These are phyloP conservation scores for Phragmatobia fuliginosa DNA, from an alignment of 2,888 invertebrate genomes.

Conservation along the genomic window DNA sequence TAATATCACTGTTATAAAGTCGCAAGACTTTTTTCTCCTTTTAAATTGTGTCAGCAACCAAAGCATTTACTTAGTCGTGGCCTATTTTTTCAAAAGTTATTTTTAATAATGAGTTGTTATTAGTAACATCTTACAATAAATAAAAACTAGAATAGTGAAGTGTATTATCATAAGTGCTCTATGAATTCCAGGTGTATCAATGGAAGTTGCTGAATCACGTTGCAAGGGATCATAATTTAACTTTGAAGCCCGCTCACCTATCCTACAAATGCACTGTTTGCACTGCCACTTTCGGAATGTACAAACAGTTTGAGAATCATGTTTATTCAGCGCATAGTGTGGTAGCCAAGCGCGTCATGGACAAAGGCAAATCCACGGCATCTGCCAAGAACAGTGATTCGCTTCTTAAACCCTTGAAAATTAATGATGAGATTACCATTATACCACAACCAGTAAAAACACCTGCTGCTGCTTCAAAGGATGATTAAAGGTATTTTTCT, in stretches of 20 bases:
- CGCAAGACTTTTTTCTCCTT: no score
- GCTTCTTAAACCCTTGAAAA: conserved; percentile 92
- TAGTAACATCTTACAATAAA: no score
- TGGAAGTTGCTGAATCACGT: conserved; percentile 97
- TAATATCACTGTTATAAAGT: no score
- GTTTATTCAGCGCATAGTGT: conserved; percentile 97
- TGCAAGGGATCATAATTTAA: conserved; percentile 96
- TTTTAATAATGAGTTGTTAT: no score
- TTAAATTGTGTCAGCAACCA: no score
- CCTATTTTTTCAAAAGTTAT: no score
- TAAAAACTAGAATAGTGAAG: background rate
- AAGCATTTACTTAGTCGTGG: no score
- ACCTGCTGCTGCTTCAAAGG: conserved; percentile 56
- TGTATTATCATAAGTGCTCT: background rate
- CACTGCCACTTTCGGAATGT: conserved; percentile 97
- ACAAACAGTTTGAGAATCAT: conserved; percentile 97
- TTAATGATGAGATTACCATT: conserved; percentile 96
- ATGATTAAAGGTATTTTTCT: conserved; percentile 65
- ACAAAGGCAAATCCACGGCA: conserved; percentile 69
- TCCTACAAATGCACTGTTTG: conserved; percentile 98
- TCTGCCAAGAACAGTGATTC: conserved; percentile 59
- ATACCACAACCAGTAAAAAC: conserved; percentile 92
- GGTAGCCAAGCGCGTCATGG: conserved; percentile 91
- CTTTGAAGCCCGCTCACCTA: conserved; percentile 96
- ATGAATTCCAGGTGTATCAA: conserved; percentile 92